Base-by-base conservation (phyloP, 2,888 invertebrate species). In the Mycogona germanica region DNA sequence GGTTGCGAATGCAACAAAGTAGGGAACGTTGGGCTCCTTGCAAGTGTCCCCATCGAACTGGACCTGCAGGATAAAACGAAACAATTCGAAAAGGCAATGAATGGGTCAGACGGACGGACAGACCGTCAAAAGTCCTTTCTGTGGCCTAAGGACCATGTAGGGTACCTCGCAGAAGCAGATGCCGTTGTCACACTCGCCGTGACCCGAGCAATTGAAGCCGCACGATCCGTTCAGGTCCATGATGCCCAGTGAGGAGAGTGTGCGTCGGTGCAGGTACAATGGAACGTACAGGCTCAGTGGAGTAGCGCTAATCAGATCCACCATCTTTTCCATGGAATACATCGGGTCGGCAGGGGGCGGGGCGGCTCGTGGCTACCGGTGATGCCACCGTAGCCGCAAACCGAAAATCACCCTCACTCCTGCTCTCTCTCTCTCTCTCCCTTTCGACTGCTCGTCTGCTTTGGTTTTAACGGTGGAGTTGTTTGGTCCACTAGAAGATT, bases 131-230 rank as follows among this genome's bases (percentile, higher is more conserved):
- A 7, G 30, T 30, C 17, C 48, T 30, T 7, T 19, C 14, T 23
- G 35, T 7, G n/a, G 30, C 48, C 14, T 30, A 30, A 25, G 19
- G 28, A 32, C 3, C 5, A 53, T 49, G 32, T 14, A 48, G 14
- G 6, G 21, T 63, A 91, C 91, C 76, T 89, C 88, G 71, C 91
- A 91, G 62, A 88, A 76, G 68, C 91, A 91, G 52, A 87, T 88
- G 60, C 89, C 89, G 70, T 91, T 87, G 68, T 85, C 79, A 71
- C 91, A 91, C 73, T 91, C 91, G 21, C 91, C 91, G 59, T 86
- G 82, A 58, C 88, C 88, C 65, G 86, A 88, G 73, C 91, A 91
- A 70, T 81, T 84, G 63, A 78, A 78, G 55, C 75, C 76, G 68
- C 85, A 85, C 17, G 51, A 42, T n/a, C 30, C 42, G 21, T 51